Conservation (phyloP, 1,140 invertebrate genomes). For the Caenorhabditis inopinata region DNA sequence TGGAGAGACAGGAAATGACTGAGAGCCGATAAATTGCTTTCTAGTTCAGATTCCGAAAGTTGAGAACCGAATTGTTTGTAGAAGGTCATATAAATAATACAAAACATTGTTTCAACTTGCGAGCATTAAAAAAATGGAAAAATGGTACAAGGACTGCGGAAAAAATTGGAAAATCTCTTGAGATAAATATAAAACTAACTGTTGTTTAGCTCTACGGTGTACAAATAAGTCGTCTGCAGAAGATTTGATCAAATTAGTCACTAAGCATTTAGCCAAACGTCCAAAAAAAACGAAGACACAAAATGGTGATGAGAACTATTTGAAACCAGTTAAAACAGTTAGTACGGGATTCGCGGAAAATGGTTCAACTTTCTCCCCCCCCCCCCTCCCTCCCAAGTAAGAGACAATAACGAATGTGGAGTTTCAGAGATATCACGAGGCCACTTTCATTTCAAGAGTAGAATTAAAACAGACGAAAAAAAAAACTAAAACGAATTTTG, state of each 20-base stretch:
- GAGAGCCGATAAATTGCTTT: neutral
- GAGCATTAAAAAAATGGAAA: too few species aligned
- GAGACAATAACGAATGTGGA: neutral
- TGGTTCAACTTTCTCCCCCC: constrained; percentile 25
- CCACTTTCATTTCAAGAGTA: constrained; percentile 15
- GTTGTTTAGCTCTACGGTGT: too few species aligned
- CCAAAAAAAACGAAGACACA: constrained; percentile 1
- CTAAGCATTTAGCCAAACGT: too few species aligned
- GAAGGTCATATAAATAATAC: too few species aligned
- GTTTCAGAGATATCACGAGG: neutral
- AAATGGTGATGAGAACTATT: neutral
- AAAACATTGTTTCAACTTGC: too few species aligned
- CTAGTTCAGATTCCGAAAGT: too few species aligned
- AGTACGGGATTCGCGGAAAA: neutral
- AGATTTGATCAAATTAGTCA: neutral
- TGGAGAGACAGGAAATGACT: neutral
- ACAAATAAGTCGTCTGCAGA: too few species aligned
- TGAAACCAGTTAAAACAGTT: neutral
- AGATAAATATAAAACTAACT: too few species aligned
- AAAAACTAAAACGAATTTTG: neutral
- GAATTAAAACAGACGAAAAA: neutral
- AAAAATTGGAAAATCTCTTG: too few species aligned
- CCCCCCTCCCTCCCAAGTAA: too few species aligned
- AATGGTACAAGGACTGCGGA: too few species aligned
- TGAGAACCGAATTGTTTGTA: too few species aligned